Base-by-base conservation (phyloP, 1,140 invertebrate species). In the Vollenhovia emeryi region DNA sequence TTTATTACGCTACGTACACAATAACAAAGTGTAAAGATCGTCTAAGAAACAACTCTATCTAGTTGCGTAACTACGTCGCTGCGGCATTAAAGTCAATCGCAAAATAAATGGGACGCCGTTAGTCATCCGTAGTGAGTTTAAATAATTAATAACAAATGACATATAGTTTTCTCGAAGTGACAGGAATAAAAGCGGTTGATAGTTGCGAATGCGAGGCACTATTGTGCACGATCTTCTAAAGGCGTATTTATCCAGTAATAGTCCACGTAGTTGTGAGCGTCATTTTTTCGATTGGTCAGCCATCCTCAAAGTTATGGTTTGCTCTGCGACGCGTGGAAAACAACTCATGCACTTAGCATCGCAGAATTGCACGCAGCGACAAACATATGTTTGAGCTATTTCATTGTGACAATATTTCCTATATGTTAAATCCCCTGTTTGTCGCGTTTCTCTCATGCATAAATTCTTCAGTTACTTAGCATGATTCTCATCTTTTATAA, bases 221-320 rank as follows among this genome's bases (percentile, higher is more conserved):
- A 21, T 21, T 7, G 60, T 62, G 30, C 30, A 11, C 9, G 9
- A n/a, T 21, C n/a, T 64, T 40, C 40, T 69, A 84, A 68, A 66
- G 48, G 45, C 43, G 11, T 75, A 86, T 50, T 84, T 87, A 68
- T 75, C 21, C 27, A 33, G 40, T 48, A 71, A 36, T 18, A 36
- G 18, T 78, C 13, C 4, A 78, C 5, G 24, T 64, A 66, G n/a
- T 36, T 30, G 27, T 64, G 40, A 78, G 3, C 5, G 18, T 78
- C 13, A 78, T 64, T 48, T 30, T 66, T 78, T 48, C 30, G n/a
- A 64, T 24, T 48, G 13, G n/a, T 33, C 57, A 48, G 27, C 59
- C 43, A 66, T 64, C 27, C 40, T 48, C 57, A n/a, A 62, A 62
- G 13, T 27, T 66, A 48, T 50, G 5, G 13, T 78, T 66, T 78